Conservation (phyloP, 1,140 invertebrate genomes). For the Drosophila ogumai region DNA sequence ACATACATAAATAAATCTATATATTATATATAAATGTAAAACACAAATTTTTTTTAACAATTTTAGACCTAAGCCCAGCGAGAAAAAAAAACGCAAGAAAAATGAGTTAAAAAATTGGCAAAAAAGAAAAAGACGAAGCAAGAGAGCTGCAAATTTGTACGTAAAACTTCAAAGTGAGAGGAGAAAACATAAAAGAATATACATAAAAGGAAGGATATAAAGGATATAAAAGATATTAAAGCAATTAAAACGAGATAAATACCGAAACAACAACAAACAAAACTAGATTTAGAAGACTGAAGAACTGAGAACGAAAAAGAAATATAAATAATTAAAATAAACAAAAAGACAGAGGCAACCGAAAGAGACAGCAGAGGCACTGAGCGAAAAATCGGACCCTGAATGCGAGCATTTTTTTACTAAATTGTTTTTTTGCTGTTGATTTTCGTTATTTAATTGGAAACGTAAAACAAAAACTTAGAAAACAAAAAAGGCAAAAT, state of each 20-base stretch:
- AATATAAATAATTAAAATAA: constrained; percentile 5
- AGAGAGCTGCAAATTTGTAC: constrained; percentile 65
- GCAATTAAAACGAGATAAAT: constrained; percentile 57
- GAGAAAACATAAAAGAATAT: constrained; percentile 23
- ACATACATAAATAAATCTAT: constrained; percentile 76
- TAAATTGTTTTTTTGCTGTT: constrained; percentile 74
- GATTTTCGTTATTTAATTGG: constrained; percentile 79
- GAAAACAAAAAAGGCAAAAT: constrained; percentile 34
- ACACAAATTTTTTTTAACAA: constrained; percentile 76
- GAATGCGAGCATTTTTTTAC: constrained; percentile 48
- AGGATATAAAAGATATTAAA: constrained; percentile 5
- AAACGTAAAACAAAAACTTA: constrained; percentile 32
- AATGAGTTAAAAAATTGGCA: constrained; percentile 14
- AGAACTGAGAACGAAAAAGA: constrained; percentile 69
- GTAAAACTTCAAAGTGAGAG: constrained; percentile 71
- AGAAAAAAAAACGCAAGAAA: constrained; percentile 3
- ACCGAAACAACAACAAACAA: constrained; percentile 68
- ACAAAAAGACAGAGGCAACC: constrained; percentile 23
- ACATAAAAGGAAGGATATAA: constrained; percentile 5
- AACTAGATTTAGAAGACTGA: constrained; percentile 83
- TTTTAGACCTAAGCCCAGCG: constrained; percentile 54
- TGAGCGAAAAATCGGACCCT: constrained; percentile 10
- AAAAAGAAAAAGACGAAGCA: constrained; percentile 1
- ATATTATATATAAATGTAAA: constrained; percentile 67
- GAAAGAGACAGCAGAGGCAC: constrained; percentile 12